Base-by-base conservation (phyloP, 2,888 invertebrate species). In the Dermolepida albohirtum region DNA sequence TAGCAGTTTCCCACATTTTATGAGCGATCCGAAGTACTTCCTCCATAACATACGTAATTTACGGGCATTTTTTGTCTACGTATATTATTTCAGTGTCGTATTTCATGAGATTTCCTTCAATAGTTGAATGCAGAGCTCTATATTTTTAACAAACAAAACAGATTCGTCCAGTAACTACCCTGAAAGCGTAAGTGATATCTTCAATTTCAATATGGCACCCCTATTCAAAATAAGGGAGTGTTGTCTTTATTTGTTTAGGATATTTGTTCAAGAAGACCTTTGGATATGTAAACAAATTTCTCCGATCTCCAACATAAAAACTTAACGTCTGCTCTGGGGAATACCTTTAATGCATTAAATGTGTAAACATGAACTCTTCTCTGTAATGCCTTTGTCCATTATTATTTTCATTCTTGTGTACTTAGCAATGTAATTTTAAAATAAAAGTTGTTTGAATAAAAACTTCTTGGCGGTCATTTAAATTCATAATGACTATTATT, bases 221-320 rank as follows among this genome's bases (percentile, higher is more conserved):
- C 70, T 47, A 68, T 73, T 70, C 68, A 72, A 74, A 75, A 74
- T 76, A 72, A 76, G 78, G 78, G 78, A 75, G 77, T 75, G 76
- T 76, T 77, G 75, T 76, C 77, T 77, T 76, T 78, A 78, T 80
- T 80, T 79, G 78, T 75, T 80, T 78, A 80, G 79, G 79, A 77
- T 78, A 78, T 79, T 79, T 79, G 77, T 74, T 74, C 74, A 75
- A 73, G 75, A 72, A 74, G 78, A 77, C 78, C 79, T 79, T 78
- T 78, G 74, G 73, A 78, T 78, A 74, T 75, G 77, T 77, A 80
- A 79, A 79, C 75, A 79, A 73, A 73, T 75, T 76, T 70, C 76
- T 75, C 72, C 74, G 74, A 72, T 74, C 71, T 73, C 75, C 47
- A 67, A 66, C 47, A 17, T 69, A 70, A 69, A 72, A 66, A 62